phyloP scores from a whole-genome alignment of 2,797 vertebrate genomes.

The Labeo calbasu region DNA sequence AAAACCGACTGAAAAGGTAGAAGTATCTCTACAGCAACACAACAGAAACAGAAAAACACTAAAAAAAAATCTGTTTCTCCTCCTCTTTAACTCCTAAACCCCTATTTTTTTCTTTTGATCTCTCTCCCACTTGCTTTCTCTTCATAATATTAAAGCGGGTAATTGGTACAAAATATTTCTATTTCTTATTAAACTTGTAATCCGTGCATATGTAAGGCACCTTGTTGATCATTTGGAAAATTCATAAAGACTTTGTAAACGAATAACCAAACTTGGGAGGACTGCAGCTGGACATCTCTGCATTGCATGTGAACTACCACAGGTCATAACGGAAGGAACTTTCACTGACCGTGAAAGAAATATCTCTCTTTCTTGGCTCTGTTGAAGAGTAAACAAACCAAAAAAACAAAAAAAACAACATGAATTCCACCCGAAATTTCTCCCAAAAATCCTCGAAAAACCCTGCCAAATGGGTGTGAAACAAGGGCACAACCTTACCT shows the following conservation, averaged over 20 bases:
- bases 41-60: constrained; percentile 70
- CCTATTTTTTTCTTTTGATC: constrained; percentile 60
- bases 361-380: constrained; percentile 4
- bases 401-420: background rate
- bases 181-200: constrained; percentile 87
- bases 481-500: constrained; percentile 40
- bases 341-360: constrained; percentile 24
- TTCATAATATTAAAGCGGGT: constrained; percentile 89
- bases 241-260: constrained; percentile 70
- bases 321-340: constrained; percentile 33
- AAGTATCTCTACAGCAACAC: constrained; percentile 65
- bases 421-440: constrained; percentile 14
- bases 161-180: constrained; percentile 87
- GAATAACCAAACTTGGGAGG: constrained; percentile 60
- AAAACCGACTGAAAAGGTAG: constrained; percentile 65
- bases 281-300: constrained; percentile 62
- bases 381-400: constrained; percentile 32
- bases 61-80: constrained; percentile 76
- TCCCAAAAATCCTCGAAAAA: constrained; percentile 38
- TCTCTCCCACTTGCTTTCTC: constrained; percentile 69
- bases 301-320: constrained; percentile 43
- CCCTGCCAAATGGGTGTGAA: constrained; percentile 44
- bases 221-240: constrained; percentile 85
- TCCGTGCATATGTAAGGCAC: constrained; percentile 88
- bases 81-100: constrained; percentile 68